Conservation (phyloP, 2,888 invertebrate species). For the Apeira syringaria region DNA sequence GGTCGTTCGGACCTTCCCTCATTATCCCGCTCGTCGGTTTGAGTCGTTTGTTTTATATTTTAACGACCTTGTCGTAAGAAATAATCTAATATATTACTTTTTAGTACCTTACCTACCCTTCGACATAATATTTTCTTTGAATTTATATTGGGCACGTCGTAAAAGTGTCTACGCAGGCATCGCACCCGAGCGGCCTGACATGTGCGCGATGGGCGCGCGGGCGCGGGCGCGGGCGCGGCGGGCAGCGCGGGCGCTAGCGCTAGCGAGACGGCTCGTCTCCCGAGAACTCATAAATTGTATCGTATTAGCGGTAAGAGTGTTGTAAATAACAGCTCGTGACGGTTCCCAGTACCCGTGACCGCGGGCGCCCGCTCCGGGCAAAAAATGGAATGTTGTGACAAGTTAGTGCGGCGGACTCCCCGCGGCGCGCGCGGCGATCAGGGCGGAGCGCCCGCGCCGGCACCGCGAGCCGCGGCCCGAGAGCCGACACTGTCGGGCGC, state of each 20-base stretch:
- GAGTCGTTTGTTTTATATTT: too few relatives aligned
- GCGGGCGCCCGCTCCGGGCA: slow-evolving; percentile 9
- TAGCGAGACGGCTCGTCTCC: slow-evolving; percentile 35
- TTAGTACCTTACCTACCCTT: neutral
- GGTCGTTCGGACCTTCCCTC: too few relatives aligned
- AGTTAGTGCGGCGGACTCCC: slow-evolving; percentile 35
- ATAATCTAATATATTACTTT: too few relatives aligned
- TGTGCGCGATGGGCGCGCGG: neutral
- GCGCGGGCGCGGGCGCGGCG: slow-evolving; percentile 1
- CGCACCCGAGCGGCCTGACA: too few relatives aligned
- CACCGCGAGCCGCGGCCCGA: neutral
- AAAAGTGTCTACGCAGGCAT: neutral
- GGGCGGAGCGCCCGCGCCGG: slow-evolving; percentile 5
- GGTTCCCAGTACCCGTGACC: slow-evolving; percentile 45
- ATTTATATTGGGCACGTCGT: slow-evolving; percentile 1
- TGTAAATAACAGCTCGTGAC: slow-evolving; percentile 41
- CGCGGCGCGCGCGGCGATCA: slow-evolving; percentile 30
- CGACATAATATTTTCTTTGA: slow-evolving; percentile 1
- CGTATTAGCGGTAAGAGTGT: slow-evolving; percentile 50
- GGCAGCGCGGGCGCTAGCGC: too few relatives aligned
- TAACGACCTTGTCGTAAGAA: too few relatives aligned
- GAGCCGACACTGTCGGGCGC: too few relatives aligned
- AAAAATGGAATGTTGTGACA: slow-evolving; percentile 48
- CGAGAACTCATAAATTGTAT: slow-evolving; percentile 61
- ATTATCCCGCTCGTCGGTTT: too few relatives aligned